Evolutionary conservation across 2,888 invertebrate genomes (phyloP), one percentile per base, ranked within the genome.

Genomic region (Papilio protenor): DNA sequence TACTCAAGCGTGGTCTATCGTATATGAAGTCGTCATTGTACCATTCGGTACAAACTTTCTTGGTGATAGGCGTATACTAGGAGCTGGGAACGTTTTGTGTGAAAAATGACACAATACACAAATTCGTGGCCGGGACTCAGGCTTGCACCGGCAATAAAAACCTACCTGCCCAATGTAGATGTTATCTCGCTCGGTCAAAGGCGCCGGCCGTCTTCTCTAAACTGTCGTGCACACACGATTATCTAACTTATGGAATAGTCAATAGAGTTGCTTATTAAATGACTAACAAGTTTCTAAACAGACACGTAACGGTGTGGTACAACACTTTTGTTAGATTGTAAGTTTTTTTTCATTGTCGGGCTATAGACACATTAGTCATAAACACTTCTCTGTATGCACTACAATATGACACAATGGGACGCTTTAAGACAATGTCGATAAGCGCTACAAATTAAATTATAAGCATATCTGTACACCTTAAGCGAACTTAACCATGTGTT

Each of bases 111-210:
- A 79, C 76, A 59, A 57, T 27, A 72, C 45, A 64, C 33, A 83
- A 83, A 84, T 83, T 81, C 81, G 81, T 82, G 83, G 81, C 84
- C 85, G 84, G 87, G 83, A 82, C 84, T 84, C 84, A 82, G 84
- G 84, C 82, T 72, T 75, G 88, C 86, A 87, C 85, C 81, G 84
- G 88, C 87, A 89, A 87, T 92, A 92, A 93, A 92, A 91, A 89
- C 90, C 91, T 94, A 94, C 94, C 94, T 94, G 94, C 90, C 86
- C 89, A 86, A 88, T 89, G 90, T 91, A 93, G 94, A 94, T 94
- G 89, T 92, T 94, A 94, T 94, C 94, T 93, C 82, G 80, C 82
- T 84, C 90, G 87, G 89, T 92, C 94, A 94, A 94, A 94, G 92
- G 89, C 90, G 91, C 94, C 94, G 93, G 84, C 92, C 84, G 87